Percentiles rank a stretch among this genome's conserved stretches.
Conservation (phyloP, 2,797 vertebrate genomes). For the Melanotaenia parkinsoni region DNA sequence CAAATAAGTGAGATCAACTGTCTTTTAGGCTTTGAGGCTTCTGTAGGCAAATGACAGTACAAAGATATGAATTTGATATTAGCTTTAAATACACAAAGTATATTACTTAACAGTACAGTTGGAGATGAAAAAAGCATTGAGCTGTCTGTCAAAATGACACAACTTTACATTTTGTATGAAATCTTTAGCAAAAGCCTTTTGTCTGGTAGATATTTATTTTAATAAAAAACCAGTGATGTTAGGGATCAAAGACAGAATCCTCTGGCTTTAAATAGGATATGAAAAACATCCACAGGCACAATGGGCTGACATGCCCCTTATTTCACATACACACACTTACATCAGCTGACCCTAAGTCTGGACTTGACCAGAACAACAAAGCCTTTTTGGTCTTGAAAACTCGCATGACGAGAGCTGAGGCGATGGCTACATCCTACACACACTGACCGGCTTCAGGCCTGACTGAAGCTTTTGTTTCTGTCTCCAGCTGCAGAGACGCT, state of each 20-base stretch:
- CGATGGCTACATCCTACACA: conserved; percentile 54
- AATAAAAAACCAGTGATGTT: conserved; percentile 2
- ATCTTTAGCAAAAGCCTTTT: too few relatives aligned
- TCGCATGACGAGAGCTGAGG: conserved; percentile 54
- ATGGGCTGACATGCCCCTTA: conserved; percentile 11
- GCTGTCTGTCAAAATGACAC: not conserved
- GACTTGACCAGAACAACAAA: conserved; percentile 68
- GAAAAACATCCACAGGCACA: conserved; percentile 47
- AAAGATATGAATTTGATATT: not conserved
- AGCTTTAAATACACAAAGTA: not conserved
- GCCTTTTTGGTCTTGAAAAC: conserved; percentile 56
- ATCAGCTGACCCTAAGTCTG: conserved; percentile 59
- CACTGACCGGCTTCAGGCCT: conserved; percentile 59
- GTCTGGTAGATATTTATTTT: not conserved
- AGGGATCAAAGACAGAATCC: conserved; percentile 24
- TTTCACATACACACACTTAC: conserved; percentile 16
- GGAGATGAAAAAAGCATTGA: not conserved
- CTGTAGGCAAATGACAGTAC: not conserved
- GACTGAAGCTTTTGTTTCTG: conserved; percentile 77
- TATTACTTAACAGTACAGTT: too few relatives aligned
- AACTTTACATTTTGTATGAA: too few relatives aligned
- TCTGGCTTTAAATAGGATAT: conserved; percentile 50
- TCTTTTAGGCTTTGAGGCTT: not conserved
- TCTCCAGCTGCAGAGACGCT: conserved; percentile 37
- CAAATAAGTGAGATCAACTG: not conserved